Percentiles rank a stretch among this genome's conserved stretches.
These are phyloP conservation scores for Cantharis rustica DNA, from an alignment of 2,888 invertebrate species.

Conservation along the genomic window DNA sequence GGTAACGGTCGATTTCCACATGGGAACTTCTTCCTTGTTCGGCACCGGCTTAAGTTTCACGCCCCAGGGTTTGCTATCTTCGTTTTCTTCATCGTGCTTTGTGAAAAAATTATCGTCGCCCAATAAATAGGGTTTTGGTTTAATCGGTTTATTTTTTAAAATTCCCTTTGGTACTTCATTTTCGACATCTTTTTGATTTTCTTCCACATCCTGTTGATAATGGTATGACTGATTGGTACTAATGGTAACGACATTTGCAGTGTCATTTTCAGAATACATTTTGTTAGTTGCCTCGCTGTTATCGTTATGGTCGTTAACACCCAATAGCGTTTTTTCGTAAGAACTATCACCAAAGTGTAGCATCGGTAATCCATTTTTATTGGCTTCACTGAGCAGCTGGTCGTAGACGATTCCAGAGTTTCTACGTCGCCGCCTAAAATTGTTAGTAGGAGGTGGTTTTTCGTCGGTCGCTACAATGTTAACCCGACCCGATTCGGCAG, in stretches of 20 bases:
- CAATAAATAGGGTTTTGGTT: slow-evolving; percentile 75
- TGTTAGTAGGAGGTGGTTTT: slow-evolving; percentile 83
- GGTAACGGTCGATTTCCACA: slow-evolving; percentile 57
- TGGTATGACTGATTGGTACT: slow-evolving; percentile 32
- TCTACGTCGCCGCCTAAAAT: slow-evolving; percentile 72
- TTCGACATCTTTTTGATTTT: slow-evolving; percentile 41
- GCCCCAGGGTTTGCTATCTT: slow-evolving; percentile 58
- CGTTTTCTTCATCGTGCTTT: slow-evolving; percentile 20
- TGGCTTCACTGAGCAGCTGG: slow-evolving; percentile 47
- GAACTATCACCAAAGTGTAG: slow-evolving; percentile 68
- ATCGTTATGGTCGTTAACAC: slow-evolving; percentile 26
- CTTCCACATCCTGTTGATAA: slow-evolving; percentile 20
- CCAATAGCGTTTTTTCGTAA: slow-evolving; percentile 56
- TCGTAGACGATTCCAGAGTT: slow-evolving; percentile 58
- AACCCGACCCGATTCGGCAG: slow-evolving; percentile 82
- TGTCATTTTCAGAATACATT: not conserved
- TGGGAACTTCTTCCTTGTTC: slow-evolving; percentile 44
- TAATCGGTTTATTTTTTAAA: slow-evolving; percentile 74
- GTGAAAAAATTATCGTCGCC: slow-evolving; percentile 63
- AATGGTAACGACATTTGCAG: slow-evolving; percentile 33
- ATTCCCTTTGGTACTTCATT: slow-evolving; percentile 66
- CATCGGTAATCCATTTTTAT: slow-evolving; percentile 60
- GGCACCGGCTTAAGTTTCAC: slow-evolving; percentile 57
- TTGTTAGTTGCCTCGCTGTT: not conserved
- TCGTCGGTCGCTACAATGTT: slow-evolving; percentile 88